Evolutionary conservation across 2,113 vertebrate genomes (phyloP).

Genomic region (Hyperoodon ampullatus): DNA sequence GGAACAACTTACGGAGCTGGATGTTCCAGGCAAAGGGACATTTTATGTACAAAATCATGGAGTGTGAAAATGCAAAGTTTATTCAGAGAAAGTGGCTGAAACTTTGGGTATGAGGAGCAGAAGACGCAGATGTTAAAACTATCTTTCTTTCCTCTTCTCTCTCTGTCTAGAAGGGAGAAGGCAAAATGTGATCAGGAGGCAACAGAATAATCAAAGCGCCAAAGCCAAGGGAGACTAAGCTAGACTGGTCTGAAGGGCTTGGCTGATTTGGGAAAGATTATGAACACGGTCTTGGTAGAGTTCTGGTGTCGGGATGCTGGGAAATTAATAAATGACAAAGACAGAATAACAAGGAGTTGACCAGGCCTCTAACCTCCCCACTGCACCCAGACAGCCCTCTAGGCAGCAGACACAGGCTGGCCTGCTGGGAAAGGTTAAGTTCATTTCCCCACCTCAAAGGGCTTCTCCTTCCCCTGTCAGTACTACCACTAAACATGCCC

Average conservation of each 20-base stretch:
- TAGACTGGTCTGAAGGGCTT: neutral
- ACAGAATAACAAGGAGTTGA: neutral
- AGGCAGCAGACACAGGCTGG: neutral
- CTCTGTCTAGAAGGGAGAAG: neutral
- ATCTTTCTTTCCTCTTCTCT: neutral
- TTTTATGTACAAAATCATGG: neutral
- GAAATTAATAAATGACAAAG: conserved; percentile 26
- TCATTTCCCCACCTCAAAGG: neutral
- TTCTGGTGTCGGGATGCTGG: neutral
- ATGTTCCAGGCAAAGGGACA: conserved; percentile 31
- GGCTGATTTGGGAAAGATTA: neutral
- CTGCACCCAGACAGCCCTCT: neutral
- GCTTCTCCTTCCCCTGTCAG: neutral
- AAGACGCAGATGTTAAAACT: conserved; percentile 30
- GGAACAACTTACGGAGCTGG: neutral
- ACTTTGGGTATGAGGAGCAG: neutral
- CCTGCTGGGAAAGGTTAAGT: neutral
- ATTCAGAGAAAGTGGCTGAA: conserved; percentile 42
- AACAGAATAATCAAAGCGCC: neutral
- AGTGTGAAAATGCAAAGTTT: conserved; percentile 34
- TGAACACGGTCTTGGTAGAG: neutral
- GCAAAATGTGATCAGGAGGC: neutral
- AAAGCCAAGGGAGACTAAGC: neutral
- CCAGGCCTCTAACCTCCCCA: neutral
- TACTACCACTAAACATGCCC: neutral